Conservation (phyloP, 1,140 invertebrate genomes). For the Samia ricini region DNA sequence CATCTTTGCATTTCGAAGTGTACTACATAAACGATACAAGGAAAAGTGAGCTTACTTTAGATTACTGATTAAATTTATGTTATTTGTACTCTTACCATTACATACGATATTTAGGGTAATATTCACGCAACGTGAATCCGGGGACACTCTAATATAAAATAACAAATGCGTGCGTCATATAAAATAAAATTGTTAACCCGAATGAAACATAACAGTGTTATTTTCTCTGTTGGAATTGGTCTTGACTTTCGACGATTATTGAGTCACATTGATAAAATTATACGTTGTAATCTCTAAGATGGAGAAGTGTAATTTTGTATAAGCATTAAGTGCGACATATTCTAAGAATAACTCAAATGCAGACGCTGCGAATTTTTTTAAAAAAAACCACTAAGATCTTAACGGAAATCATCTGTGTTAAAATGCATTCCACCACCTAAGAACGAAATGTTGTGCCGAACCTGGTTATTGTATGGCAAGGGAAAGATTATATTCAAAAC, state of each 20-base stretch:
- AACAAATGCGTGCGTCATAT: neutral
- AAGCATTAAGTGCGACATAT: no score
- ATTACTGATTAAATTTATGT: neutral
- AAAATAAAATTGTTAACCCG: neutral
- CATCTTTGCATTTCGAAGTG: no score
- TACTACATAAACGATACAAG: no score
- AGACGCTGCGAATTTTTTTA: no score
- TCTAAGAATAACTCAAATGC: no score
- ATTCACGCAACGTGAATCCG: neutral
- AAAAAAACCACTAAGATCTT: no score
- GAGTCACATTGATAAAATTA: neutral
- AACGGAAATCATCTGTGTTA: no score
- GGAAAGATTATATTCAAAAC: no score
- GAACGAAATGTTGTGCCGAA: no score
- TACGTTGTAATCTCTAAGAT: neutral
- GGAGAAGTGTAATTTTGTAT: neutral
- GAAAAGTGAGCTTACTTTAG: neutral
- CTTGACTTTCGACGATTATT: neutral
- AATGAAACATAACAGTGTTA: neutral
- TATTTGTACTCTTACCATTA: neutral
- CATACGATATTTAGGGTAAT: neutral
- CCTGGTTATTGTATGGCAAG: no score
- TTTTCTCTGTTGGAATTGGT: neutral
- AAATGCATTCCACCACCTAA: no score
- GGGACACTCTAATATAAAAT: neutral